phyloP scores from a whole-genome alignment of 2,797 vertebrate genomes.

The Morelia viridis region DNA sequence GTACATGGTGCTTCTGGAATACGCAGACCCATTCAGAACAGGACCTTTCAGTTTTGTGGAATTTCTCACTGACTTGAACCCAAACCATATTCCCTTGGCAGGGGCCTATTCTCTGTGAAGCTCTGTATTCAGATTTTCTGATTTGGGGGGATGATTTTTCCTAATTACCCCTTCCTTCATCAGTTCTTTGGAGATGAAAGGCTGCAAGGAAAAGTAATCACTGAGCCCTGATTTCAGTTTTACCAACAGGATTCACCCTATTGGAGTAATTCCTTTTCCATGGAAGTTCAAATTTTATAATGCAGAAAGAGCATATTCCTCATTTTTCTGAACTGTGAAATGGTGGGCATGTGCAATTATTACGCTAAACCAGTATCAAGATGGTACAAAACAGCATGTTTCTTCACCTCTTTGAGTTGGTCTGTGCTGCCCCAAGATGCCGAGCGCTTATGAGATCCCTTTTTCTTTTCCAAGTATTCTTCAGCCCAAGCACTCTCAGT shows the following conservation, averaged over 20 bases:
- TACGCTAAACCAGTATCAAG: not conserved
- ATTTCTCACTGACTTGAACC: not conserved
- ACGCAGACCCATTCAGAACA: not conserved
- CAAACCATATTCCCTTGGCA: not conserved
- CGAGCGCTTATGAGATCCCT: conserved; percentile 96
- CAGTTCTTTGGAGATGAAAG: not conserved
- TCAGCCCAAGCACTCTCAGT: conserved; percentile 99
- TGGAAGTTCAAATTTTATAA: conserved; percentile 6
- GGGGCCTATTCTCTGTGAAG: not conserved
- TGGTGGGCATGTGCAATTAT: not conserved
- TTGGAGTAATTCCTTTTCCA: not conserved
- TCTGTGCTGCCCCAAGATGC: conserved; percentile 98
- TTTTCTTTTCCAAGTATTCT: conserved; percentile 91
- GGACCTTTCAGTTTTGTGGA: not conserved
- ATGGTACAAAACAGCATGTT: conserved; percentile 36
- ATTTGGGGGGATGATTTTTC: not conserved
- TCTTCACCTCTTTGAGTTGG: conserved; percentile 95
- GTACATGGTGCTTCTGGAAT: not conserved
- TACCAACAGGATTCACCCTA: not conserved
- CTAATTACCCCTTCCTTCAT: not conserved
- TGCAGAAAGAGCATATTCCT: not conserved
- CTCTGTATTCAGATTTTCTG: not conserved
- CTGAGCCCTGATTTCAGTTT: not conserved
- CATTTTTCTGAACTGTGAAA: not conserved
- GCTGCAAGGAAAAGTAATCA: not conserved